These are phyloP conservation scores for Scalopus aquaticus DNA, from an alignment of 2,113 vertebrate species.

Conservation along the genomic window DNA sequence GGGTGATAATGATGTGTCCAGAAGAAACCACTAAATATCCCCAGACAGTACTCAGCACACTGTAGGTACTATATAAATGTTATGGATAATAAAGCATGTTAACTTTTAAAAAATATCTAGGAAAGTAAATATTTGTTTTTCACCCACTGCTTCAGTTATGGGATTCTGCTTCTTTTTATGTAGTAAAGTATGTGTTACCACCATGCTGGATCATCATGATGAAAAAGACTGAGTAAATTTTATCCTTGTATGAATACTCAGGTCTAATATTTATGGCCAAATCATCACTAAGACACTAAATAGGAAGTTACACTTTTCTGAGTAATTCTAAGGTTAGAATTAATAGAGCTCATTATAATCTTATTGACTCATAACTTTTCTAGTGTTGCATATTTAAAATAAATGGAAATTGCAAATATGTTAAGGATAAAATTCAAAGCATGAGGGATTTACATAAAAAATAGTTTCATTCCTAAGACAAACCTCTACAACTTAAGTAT, in stretches of 20 bases:
- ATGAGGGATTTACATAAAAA: neutral
- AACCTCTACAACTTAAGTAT: neutral
- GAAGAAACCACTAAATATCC: neutral
- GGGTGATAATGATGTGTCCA: neutral
- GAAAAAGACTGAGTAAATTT: neutral
- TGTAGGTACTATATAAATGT: neutral
- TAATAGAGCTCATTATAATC: neutral
- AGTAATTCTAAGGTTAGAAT: constrained; percentile 2
- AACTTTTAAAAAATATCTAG: neutral
- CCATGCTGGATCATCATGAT: rapidly evolving
- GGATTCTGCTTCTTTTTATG: neutral
- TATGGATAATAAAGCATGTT: neutral
- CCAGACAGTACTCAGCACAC: neutral
- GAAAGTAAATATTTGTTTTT: constrained; percentile 9
- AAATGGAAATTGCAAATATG: neutral
- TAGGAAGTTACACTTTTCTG: neutral
- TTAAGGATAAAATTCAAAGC: neutral
- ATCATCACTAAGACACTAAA: neutral
- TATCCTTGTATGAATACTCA: neutral
- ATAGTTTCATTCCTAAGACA: neutral
- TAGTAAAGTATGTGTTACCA: neutral
- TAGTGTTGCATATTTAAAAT: neutral
- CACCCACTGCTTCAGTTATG: neutral
- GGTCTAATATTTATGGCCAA: neutral
- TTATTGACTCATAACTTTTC: neutral